Percentiles rank a stretch among this genome's conserved stretches.
Conservation (phyloP, 2,113 vertebrate genomes). For the Desmodus rotundus region DNA sequence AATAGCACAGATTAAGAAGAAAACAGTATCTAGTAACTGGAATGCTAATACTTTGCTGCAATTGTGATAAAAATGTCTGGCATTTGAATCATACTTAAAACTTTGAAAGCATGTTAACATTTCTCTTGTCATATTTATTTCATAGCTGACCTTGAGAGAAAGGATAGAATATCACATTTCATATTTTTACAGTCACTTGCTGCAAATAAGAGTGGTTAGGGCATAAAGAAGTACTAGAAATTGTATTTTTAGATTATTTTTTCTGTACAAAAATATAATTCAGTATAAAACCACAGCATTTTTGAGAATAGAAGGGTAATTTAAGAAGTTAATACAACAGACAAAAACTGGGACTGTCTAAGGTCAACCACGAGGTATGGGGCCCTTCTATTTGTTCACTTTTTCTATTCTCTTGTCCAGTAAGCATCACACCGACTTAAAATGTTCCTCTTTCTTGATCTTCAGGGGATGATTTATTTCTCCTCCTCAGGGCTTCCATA, state of each 20-base stretch:
- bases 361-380: rapidly evolving
- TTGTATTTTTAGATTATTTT: neutral
- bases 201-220: neutral
- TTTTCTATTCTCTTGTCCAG: neutral
- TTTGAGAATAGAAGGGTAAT: neutral
- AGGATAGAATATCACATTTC: neutral
- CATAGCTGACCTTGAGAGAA: neutral
- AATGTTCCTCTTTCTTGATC: neutral
- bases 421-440: neutral
- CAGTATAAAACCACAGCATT: neutral
- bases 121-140: neutral
- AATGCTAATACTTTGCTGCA: neutral
- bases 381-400: rapidly evolving
- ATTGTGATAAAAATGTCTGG: neutral
- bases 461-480: neutral
- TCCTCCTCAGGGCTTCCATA: neutral
- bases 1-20: neutral
- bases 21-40: neutral
- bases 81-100: neutral
- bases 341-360: rapidly evolving
- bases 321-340: neutral
- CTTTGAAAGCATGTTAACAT: neutral
- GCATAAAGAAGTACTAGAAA: neutral
- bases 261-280: neutral
- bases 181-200: neutral